Evolutionary conservation across 2,888 invertebrate genomes (phyloP).

Genomic region (Drosophila mayaguana): DNA sequence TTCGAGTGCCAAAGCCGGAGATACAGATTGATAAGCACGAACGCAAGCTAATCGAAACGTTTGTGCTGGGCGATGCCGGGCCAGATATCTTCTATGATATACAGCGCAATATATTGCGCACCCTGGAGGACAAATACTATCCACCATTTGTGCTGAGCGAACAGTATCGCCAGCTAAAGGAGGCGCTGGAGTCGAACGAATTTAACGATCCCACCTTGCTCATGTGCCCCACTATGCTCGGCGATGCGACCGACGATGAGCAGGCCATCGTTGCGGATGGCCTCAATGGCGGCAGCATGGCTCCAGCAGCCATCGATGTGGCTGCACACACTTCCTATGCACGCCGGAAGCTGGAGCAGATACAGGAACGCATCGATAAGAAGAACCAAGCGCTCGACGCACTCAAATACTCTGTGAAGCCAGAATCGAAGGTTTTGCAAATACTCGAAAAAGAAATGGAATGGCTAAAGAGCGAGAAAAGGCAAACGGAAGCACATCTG

Average conservation of each 20-base stretch:
- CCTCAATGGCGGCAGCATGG: constrained; percentile 50
- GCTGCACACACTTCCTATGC: constrained; percentile 94
- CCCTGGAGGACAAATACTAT: constrained; percentile 94
- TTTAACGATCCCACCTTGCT: constrained; percentile 85
- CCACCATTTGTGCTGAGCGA: constrained; percentile 95
- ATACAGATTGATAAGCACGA: constrained; percentile 93
- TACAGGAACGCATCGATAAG: constrained; percentile 93
- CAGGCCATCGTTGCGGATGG: constrained; percentile 69
- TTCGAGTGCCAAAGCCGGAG: constrained; percentile 92
- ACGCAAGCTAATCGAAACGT: constrained; percentile 94
- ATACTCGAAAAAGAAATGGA: constrained; percentile 94
- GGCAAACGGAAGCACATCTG: constrained; percentile 93
- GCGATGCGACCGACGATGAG: constrained; percentile 73
- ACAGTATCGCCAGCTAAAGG: constrained; percentile 89
- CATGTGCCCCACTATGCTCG: constrained; percentile 69
- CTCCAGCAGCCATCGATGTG: constrained; percentile 86
- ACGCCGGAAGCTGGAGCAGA: constrained; percentile 91
- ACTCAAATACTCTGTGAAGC: constrained; percentile 91
- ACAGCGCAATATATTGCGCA: constrained; percentile 91
- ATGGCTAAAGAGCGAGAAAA: constrained; percentile 91
- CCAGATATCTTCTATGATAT: constrained; percentile 95
- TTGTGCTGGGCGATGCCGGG: constrained; percentile 93
- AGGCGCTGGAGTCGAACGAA: constrained; percentile 84
- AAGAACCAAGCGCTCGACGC: constrained; percentile 94
- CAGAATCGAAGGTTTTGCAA: constrained; percentile 92